Percentiles rank a stretch among this genome's conserved stretches.
Evolutionary conservation across 2,113 vertebrate species (phyloP).

Genomic region (Oryzias celebensis): DNA sequence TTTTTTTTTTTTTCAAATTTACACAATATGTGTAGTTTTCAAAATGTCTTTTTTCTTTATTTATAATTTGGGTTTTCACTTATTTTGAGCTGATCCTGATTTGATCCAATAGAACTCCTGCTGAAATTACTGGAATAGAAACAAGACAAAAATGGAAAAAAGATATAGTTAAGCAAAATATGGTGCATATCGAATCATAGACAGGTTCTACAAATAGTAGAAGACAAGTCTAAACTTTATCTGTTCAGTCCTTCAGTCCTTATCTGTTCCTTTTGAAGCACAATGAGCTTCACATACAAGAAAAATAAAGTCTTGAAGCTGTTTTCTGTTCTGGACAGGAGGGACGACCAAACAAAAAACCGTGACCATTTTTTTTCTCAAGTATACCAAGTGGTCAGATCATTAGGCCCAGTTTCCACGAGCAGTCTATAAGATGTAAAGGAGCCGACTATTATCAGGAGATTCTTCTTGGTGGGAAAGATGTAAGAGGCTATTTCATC

Average conservation of each 20-base stretch:
- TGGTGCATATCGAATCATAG: conserved; percentile 10
- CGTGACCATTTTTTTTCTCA: conserved; percentile 20
- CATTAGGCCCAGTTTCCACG: conserved; percentile 46
- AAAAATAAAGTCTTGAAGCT: too few species aligned
- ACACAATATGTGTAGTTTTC: too few species aligned
- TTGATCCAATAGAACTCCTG: too few species aligned
- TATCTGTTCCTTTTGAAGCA: too few species aligned
- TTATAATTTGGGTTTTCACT: too few species aligned
- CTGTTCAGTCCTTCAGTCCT: too few species aligned
- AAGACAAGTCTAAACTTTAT: background rate
- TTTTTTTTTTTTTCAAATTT: too few species aligned
- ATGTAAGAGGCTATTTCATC: conserved; percentile 42
- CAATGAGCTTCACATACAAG: too few species aligned
- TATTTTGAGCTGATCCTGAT: too few species aligned
- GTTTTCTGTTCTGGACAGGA: conserved; percentile 23
- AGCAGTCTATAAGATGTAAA: conserved; percentile 32
- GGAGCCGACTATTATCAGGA: conserved; percentile 31
- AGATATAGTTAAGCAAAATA: conserved; percentile 17
- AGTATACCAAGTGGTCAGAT: conserved; percentile 37
- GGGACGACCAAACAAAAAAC: conserved; percentile 13
- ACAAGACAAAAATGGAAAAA: conserved; percentile 3
- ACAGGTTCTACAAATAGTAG: conserved; percentile 22
- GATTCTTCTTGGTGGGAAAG: conserved; percentile 29
- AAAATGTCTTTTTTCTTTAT: too few species aligned
- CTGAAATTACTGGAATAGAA: too few species aligned